phyloP scores from a whole-genome alignment of 1,140 invertebrate genomes.

The Berghia stephanieae region DNA sequence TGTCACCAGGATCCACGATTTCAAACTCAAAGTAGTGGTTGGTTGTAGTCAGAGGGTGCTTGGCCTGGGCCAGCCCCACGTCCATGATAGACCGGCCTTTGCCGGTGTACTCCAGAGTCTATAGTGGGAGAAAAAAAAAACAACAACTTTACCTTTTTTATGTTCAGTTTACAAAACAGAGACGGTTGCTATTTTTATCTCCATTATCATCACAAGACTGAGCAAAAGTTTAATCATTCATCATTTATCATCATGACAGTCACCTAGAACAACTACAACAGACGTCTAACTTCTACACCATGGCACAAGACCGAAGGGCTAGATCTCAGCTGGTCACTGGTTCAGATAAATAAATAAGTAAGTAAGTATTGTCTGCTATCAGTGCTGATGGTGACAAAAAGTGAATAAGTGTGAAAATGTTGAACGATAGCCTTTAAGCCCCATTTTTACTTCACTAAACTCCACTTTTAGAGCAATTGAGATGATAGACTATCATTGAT shows the following conservation, averaged over 20 bases:
- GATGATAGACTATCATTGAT: too few relatives aligned
- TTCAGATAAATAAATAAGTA: too few relatives aligned
- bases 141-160: not conserved
- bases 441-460: too few relatives aligned
- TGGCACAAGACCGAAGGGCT: too few relatives aligned
- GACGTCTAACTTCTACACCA: too few relatives aligned
- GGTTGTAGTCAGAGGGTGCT: slow-evolving; percentile 69
- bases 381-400: too few relatives aligned
- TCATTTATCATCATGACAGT: not conserved
- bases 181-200: not conserved
- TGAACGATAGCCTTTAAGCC: too few relatives aligned
- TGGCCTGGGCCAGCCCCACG: slow-evolving; percentile 72
- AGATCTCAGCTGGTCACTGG: too few relatives aligned
- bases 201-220: not conserved
- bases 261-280: too few relatives aligned
- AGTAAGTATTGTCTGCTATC: too few relatives aligned
- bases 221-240: not conserved
- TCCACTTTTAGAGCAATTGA: too few relatives aligned
- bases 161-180: not conserved
- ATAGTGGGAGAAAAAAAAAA: slow-evolving; percentile 29
- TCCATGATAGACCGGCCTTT: slow-evolving; percentile 71
- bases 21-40: slow-evolving; percentile 74
- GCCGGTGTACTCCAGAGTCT: slow-evolving; percentile 71
- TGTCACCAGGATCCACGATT: slow-evolving; percentile 72
- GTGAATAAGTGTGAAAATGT: too few relatives aligned